Evolutionary conservation across 1,140 invertebrate genomes (phyloP), one percentile per base, ranked within the genome.

Genomic region (Pachypsylla venusta): DNA sequence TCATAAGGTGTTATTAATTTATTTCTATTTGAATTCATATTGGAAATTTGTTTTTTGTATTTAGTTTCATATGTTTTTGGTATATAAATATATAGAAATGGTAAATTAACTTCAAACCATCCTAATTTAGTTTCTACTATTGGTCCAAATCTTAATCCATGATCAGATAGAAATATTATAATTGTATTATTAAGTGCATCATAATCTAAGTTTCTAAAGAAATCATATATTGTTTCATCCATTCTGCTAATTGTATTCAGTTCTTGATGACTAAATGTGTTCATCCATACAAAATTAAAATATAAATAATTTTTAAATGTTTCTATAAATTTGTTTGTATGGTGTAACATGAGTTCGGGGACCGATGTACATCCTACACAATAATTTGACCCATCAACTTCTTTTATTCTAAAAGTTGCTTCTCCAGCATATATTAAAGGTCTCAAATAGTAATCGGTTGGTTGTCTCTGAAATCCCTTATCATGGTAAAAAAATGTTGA

Each of bases 151-250:
- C 94, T 71, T 66, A 93, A 83, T 0, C 94, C 93, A 70, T 98
- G 94, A 71, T 98, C 94, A 66, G 90, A 93, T 63, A 93, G 76
- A 16, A 95, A 79, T 24, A 96, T 75, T 0, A 96, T 69, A 63
- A 85, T 71, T 0, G 81, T 81, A 53, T 83, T 77, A 35, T 87
- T 77, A 62, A 85, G 70, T 13, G 79, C 74, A 0, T 79, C 77
- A 4, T 5, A 48, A 22, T 48, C 22, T 13, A 74, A 71, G 0
- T 72, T 65, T 16, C n/a, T 19, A 19, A 89, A 72, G 64, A 81
- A 81, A 0, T 68, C 62, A 10, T 74, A 64, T 59, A 83, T 76
- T 28, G 73, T 71, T 0, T 73, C 65, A 61, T 90, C 87, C 70
- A 85, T 81, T 2, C 77, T 71, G 30, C 79, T 79, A 0, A 81